Conservation (phyloP, 2,888 invertebrate genomes). For the Omphaloscelis lunosa region DNA sequence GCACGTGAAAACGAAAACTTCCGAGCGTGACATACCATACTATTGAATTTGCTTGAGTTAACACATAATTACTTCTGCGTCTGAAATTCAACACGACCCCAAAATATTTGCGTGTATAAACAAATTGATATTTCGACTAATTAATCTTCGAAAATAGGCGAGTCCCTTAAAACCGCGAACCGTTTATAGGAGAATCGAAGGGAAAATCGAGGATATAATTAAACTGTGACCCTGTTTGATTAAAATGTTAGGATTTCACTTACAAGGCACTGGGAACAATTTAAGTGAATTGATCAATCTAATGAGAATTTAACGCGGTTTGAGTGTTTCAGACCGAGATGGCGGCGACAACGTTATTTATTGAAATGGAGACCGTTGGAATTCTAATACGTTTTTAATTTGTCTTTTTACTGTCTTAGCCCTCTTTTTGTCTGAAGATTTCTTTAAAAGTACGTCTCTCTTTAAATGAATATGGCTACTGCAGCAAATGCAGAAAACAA, state of each 20-base stretch:
- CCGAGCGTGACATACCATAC: conserved; percentile 25
- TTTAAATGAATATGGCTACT: conserved; percentile 9
- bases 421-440: conserved; percentile 7
- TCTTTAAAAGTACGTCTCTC: neutral
- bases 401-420: conserved; percentile 35
- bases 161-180: conserved; percentile 39
- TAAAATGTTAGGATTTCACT: conserved; percentile 70
- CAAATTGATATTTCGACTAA: conserved; percentile 47
- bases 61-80: conserved; percentile 55
- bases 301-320: conserved; percentile 70
- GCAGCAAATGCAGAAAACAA: neutral
- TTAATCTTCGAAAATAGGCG: conserved; percentile 34
- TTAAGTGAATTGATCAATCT: conserved; percentile 69
- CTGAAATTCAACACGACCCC: conserved; percentile 9
- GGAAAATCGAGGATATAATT: conserved; percentile 66
- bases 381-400: conserved; percentile 58
- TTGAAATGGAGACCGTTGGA: conserved; percentile 44
- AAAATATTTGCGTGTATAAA: conserved; percentile 43
- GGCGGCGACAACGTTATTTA: conserved; percentile 58
- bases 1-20: conserved; percentile 52
- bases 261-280: conserved; percentile 64
- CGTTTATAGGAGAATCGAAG: conserved; percentile 45
- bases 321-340: conserved; percentile 33
- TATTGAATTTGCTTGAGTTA: conserved; percentile 56
- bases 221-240: conserved; percentile 67